A percentile compares a stretch with the other conserved stretches of the same genome.
Conservation (phyloP, 2,797 vertebrate genomes). For the Caiman crocodilus region DNA sequence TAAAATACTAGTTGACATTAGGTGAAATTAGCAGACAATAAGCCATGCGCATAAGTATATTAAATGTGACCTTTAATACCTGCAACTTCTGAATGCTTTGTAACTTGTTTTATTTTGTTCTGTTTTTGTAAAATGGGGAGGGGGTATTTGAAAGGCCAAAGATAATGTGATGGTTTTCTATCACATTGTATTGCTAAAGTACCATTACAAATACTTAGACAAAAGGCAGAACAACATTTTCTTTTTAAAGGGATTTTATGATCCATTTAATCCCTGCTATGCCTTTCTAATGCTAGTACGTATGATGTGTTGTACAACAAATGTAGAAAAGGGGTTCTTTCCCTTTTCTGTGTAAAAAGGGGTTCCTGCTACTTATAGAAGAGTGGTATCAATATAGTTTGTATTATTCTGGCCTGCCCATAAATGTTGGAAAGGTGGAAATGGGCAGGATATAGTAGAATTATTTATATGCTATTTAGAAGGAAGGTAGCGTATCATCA, state of each 20-base stretch:
- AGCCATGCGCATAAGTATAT: fast-evolving
- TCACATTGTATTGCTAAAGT: background rate
- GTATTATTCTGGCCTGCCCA: background rate
- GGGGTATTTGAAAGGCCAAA: background rate
- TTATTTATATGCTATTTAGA: background rate
- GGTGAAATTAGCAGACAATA: background rate
- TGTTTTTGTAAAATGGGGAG: background rate
- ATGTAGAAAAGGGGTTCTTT: too few species aligned
- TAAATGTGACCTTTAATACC: background rate
- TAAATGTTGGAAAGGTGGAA: background rate
- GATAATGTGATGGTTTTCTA: background rate
- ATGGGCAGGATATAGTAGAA: background rate
- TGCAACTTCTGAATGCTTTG: background rate
- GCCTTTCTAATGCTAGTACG: background rate
- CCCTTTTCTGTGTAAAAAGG: background rate
- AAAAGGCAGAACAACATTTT: background rate
- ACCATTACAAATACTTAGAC: background rate
- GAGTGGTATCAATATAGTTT: background rate
- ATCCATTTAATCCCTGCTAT: background rate
- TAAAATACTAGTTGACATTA: background rate
- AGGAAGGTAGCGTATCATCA: background rate
- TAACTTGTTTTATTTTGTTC: background rate
- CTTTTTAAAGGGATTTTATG: background rate
- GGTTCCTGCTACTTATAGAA: background rate
- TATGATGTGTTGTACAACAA: background rate